Base-by-base conservation (phyloP, 2,113 vertebrate species). In the Pithys albifrons region DNA sequence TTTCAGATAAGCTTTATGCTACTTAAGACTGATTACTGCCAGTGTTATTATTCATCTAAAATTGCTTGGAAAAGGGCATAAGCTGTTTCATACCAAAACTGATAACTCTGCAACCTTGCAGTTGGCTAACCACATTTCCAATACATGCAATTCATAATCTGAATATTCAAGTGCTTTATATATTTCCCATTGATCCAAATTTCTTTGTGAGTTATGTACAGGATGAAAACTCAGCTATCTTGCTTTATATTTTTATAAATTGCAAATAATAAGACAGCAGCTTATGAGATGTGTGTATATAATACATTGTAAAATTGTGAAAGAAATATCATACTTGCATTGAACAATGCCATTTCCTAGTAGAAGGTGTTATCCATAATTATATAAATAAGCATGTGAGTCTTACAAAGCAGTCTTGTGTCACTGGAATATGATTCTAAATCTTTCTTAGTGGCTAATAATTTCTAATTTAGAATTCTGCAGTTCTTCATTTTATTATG, bases 1-100 rank as follows among this genome's bases (percentile, higher is more conserved):
- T 91, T 94, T 84, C 91, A 95, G 80, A 81, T 95, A 92, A 94
- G 54, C 75, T 92, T 94, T 97, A 92, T 94, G 93, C 51, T 96
- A 83, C 93, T 96, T 97, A 69, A 90, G 93, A 88, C 54, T 91
- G 88, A 96, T 96, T 95, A 92, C 77, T 90, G 62, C 71, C 74
- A 64, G 24, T 83, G 87, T 78, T 91, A 33, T 80, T 93, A 88
- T 89, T 89, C 45, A 75, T 75, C 80, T 94, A 79, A 95, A 97
- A 96, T 95, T 83, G 92, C 66, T 92, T 95, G 67, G 64, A 96
- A 97, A 95, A 85, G 45, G 71, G 65, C 78, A 95, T 95, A 95
- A 97, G 85, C 58, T 67, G 28, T 89, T 96, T 96, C 69, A 91
- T 95, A 72, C 29, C 89, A 85, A 78, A 87, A 96, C 29, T 95